phyloP scores from a whole-genome alignment of 2,113 vertebrate species.

The Bubo bubo region DNA sequence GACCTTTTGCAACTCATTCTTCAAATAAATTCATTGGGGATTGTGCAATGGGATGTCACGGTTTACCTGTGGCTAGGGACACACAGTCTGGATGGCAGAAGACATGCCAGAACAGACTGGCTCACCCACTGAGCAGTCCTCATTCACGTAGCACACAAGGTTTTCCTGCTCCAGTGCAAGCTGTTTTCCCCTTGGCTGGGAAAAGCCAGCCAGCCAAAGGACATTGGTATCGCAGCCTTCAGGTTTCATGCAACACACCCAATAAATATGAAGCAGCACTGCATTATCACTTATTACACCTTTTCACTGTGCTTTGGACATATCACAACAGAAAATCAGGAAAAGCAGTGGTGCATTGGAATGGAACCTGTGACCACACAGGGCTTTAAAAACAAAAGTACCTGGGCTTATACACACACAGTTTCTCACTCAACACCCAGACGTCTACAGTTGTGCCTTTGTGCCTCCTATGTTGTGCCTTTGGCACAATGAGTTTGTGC shows the following conservation, averaged over 20 bases:
- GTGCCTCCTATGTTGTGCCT: not conserved
- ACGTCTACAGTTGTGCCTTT: not conserved
- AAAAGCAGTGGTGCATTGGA: not conserved
- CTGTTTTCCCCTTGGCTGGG: not conserved
- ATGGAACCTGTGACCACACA: fast-evolving
- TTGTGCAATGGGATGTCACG: not conserved
- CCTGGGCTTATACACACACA: not conserved
- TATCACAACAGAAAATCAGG: not conserved
- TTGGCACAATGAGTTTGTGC: not conserved
- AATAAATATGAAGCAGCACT: fast-evolving
- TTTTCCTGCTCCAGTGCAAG: not conserved
- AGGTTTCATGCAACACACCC: not conserved
- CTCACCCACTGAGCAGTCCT: not conserved
- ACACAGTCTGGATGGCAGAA: not conserved
- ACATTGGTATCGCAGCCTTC: not conserved
- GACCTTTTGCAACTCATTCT: not conserved
- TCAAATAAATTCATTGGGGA: not conserved
- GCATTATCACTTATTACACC: fast-evolving
- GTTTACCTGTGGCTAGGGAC: not conserved
- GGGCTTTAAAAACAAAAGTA: not conserved
- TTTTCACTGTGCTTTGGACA: not conserved
- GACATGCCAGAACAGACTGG: not conserved
- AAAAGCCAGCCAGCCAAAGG: not conserved
- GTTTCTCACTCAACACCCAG: not conserved
- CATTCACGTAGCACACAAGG: not conserved